These are phyloP conservation scores for Heliconius hermathena DNA, from an alignment of 1,140 invertebrate species.

Conservation along the genomic window DNA sequence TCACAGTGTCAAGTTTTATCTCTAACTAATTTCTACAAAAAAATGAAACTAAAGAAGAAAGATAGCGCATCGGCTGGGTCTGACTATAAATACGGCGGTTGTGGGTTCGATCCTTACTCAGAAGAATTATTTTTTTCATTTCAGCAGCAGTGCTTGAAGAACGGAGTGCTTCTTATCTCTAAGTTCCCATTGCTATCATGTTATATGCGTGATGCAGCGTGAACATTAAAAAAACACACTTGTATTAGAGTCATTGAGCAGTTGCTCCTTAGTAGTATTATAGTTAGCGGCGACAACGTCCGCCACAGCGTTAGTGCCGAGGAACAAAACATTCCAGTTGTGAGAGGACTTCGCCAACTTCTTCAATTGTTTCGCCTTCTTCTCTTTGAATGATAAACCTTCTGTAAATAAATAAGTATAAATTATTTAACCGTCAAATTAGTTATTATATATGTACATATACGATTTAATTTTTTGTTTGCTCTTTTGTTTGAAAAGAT, in stretches of 20 bases:
- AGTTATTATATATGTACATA: neutral
- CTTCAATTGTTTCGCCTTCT: constrained; percentile 92
- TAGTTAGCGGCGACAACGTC: constrained; percentile 95
- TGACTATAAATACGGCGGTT: no score
- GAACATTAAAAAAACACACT: constrained; percentile 68
- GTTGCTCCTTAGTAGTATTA: constrained; percentile 92
- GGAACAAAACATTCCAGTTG: constrained; percentile 98
- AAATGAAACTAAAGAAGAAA: no score
- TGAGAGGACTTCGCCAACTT: constrained; percentile 89
- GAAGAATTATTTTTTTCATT: no score
- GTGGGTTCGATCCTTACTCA: no score
- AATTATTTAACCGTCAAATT: neutral
- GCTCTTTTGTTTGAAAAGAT: no score
- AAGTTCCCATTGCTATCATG: no score
- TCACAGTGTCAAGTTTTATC: no score
- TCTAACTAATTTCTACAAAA: no score
- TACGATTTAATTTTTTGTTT: no score
- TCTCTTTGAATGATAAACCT: constrained; percentile 90
- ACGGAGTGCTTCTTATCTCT: neutral
- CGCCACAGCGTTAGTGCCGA: constrained; percentile 96
- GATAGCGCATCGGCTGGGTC: no score
- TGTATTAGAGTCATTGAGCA: constrained; percentile 69
- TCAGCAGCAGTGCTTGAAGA: no score
- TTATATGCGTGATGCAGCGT: neutral
- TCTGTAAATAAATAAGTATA: constrained; percentile 65